Evolutionary conservation across 2,797 vertebrate species (phyloP), one percentile per base, ranked within the genome.

Genomic region (Gymnopithys bicolor): DNA sequence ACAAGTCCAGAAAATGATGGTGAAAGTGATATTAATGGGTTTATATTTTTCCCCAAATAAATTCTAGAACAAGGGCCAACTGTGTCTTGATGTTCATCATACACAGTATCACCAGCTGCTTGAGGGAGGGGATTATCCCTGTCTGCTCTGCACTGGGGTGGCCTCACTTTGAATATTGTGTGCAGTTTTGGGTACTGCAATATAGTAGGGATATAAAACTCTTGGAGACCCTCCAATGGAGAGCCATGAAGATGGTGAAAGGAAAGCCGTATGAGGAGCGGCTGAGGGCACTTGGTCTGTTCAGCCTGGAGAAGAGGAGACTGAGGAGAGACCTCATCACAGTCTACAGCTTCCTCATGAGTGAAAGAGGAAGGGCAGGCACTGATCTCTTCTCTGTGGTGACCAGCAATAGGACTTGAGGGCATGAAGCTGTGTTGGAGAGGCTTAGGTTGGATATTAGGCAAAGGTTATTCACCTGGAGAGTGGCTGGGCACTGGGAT

Each of bases 401-500:
- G 58, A 5, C 8, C 45, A 52, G 10, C 0, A 39, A 27, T 9
- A 71, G 33, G 12, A 41, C 21, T 5, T 0, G 0, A 7, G 21
- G 8, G 23, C 28, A 39, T 39, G 51, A 30, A 19, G 9, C 0
- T 46, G 15, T 46, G 12, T 52, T 45, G 64, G 58, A 2, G 8
- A 4, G 0, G 21, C 9, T 71, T 52, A 46, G 28, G 3, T 19
- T 39, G 30, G 33, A 2, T 45, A 23, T 58, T 17, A 23, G 41
- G 13, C 39, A 76, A 64, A 52, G 2, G 2, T 27, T 77, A 5
- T 19, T 58, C 37, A 18, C 10, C 12, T 24, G 45, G 10, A 39
- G 21, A 6, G 18, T 70, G 24, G 1, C 1, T 67, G 30, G 14
- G 30, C 14, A 2, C 15, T 60, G 53, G 28, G 59, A 53, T 8